A percentile compares a stretch with the other conserved stretches of the same genome.
phyloP scores from a whole-genome alignment of 2,113 vertebrate genomes.

The Alligator mississippiensis region DNA sequence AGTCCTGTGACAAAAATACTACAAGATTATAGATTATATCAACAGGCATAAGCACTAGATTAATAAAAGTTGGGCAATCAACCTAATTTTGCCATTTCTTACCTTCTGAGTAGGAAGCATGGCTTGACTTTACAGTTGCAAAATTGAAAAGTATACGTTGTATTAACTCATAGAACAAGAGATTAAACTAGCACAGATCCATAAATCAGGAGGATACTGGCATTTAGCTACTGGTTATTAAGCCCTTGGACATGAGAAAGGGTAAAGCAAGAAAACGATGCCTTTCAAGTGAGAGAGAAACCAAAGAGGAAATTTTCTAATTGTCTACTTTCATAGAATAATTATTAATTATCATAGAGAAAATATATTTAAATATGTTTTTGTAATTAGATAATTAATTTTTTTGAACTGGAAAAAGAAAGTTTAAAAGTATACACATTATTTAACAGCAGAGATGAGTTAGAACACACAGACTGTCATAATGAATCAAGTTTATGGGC shows the following conservation, averaged over 20 bases:
- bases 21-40: not conserved
- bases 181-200: conserved; percentile 40
- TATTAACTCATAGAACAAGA: conserved; percentile 60
- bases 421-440: not conserved
- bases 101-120: not conserved
- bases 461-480: not conserved
- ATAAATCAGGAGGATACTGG: conserved; percentile 65
- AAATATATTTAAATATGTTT: not conserved
- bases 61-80: not conserved
- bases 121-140: not conserved
- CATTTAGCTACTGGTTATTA: conserved; percentile 59
- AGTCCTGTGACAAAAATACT: not conserved
- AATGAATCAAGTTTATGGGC: not conserved
- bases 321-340: conserved; percentile 18
- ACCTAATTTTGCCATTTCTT: not conserved
- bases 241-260: not conserved
- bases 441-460: not conserved
- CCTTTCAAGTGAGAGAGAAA: not conserved
- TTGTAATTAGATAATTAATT: not conserved
- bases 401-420: not conserved
- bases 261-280: not conserved
- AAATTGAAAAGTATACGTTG: conserved; percentile 38
- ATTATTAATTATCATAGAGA: conserved; percentile 8
- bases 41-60: not conserved
- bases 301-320: conserved; percentile 3